phyloP scores from a whole-genome alignment of 2,797 vertebrate genomes.

The Hoplostethus mediterraneus region DNA sequence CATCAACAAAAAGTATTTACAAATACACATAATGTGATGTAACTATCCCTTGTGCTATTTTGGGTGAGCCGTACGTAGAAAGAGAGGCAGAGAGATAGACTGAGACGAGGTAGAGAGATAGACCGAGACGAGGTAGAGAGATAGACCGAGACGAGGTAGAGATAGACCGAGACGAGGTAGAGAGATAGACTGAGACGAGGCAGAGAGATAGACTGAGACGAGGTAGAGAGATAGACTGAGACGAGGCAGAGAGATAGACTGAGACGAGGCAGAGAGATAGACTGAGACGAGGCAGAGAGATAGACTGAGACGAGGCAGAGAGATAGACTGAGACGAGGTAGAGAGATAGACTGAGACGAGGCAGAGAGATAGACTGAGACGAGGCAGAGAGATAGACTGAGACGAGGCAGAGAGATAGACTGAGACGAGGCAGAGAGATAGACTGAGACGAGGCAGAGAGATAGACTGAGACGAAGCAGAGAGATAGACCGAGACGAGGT shows the following conservation, averaged over 20 bases:
- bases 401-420: constrained; percentile 15
- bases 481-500: background rate
- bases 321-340: background rate
- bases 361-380: constrained; percentile 27
- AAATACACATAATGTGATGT: background rate
- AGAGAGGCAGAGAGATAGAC: constrained; percentile 20
- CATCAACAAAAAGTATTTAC: constrained; percentile 3
- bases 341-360: too few species aligned
- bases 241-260: background rate
- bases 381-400: constrained; percentile 14
- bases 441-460: constrained; percentile 13
- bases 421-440: constrained; percentile 15
- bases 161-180: too few species aligned
- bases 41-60: constrained; percentile 21
- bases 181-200: too few species aligned
- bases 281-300: background rate
- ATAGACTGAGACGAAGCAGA: constrained; percentile 12
- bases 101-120: background rate
- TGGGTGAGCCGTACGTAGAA: constrained; percentile 12
- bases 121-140: background rate
- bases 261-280: background rate
- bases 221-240: background rate
- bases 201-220: background rate
- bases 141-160: background rate
- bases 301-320: too few species aligned